A percentile compares a stretch with the other conserved stretches of the same genome.
phyloP scores from a whole-genome alignment of 1,140 invertebrate genomes.

The Lucilia cuprina region DNA sequence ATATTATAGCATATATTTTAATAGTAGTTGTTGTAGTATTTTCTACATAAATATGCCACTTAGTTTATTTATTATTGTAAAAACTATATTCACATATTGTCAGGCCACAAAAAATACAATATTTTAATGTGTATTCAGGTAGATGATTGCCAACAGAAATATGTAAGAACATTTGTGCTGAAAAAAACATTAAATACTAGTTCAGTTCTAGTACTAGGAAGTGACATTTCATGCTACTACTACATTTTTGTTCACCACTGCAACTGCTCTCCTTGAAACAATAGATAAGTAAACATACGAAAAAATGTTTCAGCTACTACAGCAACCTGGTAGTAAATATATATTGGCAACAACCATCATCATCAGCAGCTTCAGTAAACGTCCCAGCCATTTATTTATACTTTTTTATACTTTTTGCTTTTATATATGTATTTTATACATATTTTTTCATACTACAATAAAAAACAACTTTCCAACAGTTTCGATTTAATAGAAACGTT shows the following conservation, averaged over 20 bases:
- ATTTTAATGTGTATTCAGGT: not conserved
- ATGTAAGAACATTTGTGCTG: not conserved
- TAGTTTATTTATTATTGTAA: not conserved
- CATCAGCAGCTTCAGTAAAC: not conserved
- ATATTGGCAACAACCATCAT: too few relatives aligned
- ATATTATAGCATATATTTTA: too few relatives aligned
- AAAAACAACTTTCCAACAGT: not conserved
- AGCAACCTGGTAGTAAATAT: not conserved
- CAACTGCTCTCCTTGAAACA: too few relatives aligned
- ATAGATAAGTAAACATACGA: too few relatives aligned
- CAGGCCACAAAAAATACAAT: not conserved
- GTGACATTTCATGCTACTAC: too few relatives aligned
- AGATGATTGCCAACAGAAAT: not conserved
- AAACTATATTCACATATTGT: not conserved
- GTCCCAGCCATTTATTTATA: not conserved
- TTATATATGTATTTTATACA: not conserved
- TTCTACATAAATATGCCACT: not conserved
- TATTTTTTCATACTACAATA: too few relatives aligned
- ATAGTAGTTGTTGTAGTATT: not conserved
- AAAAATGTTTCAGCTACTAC: not conserved
- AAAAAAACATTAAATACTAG: too few relatives aligned
- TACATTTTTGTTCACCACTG: too few relatives aligned
- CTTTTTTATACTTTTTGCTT: not conserved
- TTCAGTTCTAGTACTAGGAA: too few relatives aligned
- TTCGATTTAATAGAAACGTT: not conserved